Evolutionary conservation across 2,113 vertebrate genomes (phyloP).

Genomic region (Chionomys nivalis): DNA sequence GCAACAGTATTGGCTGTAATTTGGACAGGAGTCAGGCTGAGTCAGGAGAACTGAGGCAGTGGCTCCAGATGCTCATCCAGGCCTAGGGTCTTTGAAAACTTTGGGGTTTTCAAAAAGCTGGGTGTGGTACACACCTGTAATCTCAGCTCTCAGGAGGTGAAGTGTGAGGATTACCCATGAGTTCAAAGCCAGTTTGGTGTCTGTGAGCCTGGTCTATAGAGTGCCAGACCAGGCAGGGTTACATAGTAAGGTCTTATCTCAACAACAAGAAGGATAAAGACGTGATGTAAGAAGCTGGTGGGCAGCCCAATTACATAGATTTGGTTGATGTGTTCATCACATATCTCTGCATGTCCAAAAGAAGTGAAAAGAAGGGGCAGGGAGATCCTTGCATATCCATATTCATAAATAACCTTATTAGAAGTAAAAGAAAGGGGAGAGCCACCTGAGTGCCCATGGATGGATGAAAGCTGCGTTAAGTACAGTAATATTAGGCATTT

Average conservation of each 20-base stretch:
- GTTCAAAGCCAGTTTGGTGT: neutral
- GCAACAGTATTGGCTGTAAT: neutral
- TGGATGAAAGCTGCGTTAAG: too few relatives aligned
- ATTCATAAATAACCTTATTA: neutral
- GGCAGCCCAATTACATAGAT: neutral
- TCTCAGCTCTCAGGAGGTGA: neutral
- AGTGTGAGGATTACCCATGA: neutral
- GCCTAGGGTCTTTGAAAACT: constrained; percentile 20
- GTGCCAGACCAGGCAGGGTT: neutral
- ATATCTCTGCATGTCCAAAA: neutral
- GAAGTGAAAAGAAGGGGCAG: neutral
- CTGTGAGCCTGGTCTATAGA: neutral
- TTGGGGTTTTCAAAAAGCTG: neutral
- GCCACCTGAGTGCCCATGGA: too few relatives aligned
- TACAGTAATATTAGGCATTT: too few relatives aligned
- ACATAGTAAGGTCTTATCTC: neutral
- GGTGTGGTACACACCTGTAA: neutral
- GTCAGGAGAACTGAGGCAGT: constrained; percentile 9
- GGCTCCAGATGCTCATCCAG: constrained; percentile 8
- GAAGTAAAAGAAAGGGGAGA: too few relatives aligned
- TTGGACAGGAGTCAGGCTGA: neutral
- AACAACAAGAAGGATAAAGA: neutral
- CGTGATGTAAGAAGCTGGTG: neutral
- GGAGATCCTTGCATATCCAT: neutral
- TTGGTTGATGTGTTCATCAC: neutral